Conservation (phyloP, 2,113 vertebrate species). For the Apteryx owenii region DNA sequence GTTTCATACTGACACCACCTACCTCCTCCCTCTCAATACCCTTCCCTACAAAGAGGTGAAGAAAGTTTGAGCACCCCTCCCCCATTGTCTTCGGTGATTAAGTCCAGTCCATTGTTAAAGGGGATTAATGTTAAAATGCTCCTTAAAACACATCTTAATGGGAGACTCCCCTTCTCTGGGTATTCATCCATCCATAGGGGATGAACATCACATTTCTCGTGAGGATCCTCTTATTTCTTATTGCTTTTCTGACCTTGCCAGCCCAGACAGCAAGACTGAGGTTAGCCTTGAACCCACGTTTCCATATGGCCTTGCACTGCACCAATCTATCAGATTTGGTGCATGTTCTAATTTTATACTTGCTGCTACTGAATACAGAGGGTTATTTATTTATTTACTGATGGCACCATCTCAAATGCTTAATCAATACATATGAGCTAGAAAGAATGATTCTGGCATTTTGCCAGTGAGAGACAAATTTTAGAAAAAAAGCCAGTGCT, state of each 20-base stretch:
- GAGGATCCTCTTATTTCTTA: background rate
- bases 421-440: conserved; percentile 11
- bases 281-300: background rate
- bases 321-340: background rate
- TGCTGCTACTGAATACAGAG: background rate
- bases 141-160: background rate
- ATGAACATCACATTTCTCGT: background rate
- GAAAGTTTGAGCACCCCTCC: background rate
- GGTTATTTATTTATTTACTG: background rate
- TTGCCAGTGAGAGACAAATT: background rate
- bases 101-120: background rate
- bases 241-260: background rate
- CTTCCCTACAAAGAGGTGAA: background rate
- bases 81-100: background rate
- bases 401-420: background rate
- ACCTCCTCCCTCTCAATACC: background rate
- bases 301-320: background rate
- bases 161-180: background rate
- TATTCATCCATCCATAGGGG: accelerated
- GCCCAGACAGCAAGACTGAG: background rate
- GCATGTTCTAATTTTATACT: background rate
- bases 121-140: background rate
- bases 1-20: background rate
- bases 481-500: conserved; percentile 24
- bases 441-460: background rate